Evolutionary conservation across 2,888 invertebrate species (phyloP), one percentile per base, ranked within the genome.

Genomic region (Epiblema foenella): DNA sequence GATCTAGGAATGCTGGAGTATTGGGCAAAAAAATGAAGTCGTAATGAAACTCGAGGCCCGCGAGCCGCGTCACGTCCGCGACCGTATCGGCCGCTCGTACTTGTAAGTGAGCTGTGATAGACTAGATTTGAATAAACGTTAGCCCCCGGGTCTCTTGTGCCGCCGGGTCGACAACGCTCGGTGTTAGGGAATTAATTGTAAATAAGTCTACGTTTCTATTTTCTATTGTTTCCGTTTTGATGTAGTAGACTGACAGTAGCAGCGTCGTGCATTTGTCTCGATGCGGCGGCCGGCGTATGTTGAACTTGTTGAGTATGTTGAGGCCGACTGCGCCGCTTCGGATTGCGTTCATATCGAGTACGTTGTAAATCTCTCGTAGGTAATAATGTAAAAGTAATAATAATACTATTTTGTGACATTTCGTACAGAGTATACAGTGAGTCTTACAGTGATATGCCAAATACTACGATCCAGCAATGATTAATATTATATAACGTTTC

Each of bases 401-500:
- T 56, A 33, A 67, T 80, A 79, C 79, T 88, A 87, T 88, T 88
- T 87, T 87, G 87, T 87, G 85, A 85, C 84, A 83, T 81, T 78
- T 84, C 84, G 83, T 85, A 86, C 83, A 81, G 81, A 82, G 76
- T 82, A 76, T 77, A 74, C 81, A 83, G 82, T 79, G 85, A 87
- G 89, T 91, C 88, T 90, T 89, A 89, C 91, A 90, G 91, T 91
- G 90, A 91, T 91, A 92, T 91, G 92, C 93, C 93, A 93, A 92
- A 92, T 85, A 87, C 85, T 87, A 88, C 85, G 90, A 89, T 89
- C 87, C 91, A 91, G 88, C 91, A 87, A 91, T 90, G 85, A 89
- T 89, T 89, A 65, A 89, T 88, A 86, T 88, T 87, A 85, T 89
- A 85, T 85, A 87, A 89, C 78, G 88, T 91, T 92, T 93, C 93